Conservation (phyloP, 2,797 vertebrate genomes). For the Sebastes vulpes region DNA sequence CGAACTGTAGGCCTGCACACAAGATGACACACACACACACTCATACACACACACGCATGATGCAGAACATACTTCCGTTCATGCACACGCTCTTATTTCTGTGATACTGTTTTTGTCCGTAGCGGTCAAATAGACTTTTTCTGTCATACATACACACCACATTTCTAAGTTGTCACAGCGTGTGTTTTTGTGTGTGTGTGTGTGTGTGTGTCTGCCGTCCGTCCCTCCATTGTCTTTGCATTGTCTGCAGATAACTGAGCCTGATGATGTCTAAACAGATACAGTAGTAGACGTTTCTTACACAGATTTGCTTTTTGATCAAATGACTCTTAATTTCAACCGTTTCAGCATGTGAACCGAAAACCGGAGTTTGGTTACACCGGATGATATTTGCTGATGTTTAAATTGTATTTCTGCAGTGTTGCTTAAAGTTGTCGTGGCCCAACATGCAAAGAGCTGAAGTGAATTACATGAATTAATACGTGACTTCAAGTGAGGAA, state of each 20-base stretch:
- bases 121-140: background rate
- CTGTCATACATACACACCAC: background rate
- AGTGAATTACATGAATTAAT: background rate
- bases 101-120: background rate
- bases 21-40: conserved; percentile 19
- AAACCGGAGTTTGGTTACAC: background rate
- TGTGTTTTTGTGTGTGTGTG: background rate
- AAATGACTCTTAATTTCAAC: background rate
- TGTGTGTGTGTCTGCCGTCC: background rate
- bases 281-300: background rate
- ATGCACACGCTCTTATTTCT: conserved; percentile 3
- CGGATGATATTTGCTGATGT: background rate
- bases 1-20: conserved; percentile 51
- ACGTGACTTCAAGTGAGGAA: background rate
- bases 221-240: background rate
- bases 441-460: background rate
- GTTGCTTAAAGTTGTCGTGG: background rate
- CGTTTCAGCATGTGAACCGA: background rate
- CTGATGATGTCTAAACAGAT: background rate
- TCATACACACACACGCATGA: conserved; percentile 1
- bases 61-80: conserved; percentile 16
- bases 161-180: background rate
- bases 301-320: background rate
- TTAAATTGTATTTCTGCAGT: background rate
- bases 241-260: conserved; percentile 11